Evolutionary conservation across 2,113 vertebrate genomes (phyloP), one percentile per base, ranked within the genome.

Genomic region (Limanda limanda): DNA sequence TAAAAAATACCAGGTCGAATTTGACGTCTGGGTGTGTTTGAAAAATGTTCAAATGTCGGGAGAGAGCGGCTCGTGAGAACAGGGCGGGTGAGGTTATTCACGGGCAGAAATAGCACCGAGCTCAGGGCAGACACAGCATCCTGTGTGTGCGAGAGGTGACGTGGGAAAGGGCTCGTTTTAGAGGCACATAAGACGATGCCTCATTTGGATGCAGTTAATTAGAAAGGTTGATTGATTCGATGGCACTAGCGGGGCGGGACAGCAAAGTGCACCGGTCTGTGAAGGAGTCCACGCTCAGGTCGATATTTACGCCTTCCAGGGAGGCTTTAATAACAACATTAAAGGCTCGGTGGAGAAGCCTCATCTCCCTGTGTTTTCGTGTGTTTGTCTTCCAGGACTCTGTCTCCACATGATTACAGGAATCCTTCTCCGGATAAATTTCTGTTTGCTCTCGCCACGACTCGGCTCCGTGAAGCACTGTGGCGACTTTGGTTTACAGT

Each of bases 151-250:
- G 67, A 18, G 86, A 72, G 75, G 81, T 69, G 74, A 74, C 65
- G 77, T 66, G 82, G 70, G 85, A 85, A 89, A 76, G 64, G 69
- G 74, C 10, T 76, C 57, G 74, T 89, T 86, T 80, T 55, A 47
- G 31, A 85, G 48, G 74, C 74, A 64, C 68, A 63, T 42, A 81
- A 42, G 69, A 81, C 23, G 60, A 68, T 52, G 84, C 82, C 81
- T 91, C 83, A 92, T 94, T 94, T 93, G 88, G 92, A 89, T 89
- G 90, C 86, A 83, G 92, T 91, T 93, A 94, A 93, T 94, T 91
- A 93, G 90, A 82, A 81, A 79, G 86, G 88, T 84, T 92, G 93
- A 94, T 93, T 90, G 91, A 93, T 95, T 93, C 91, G 90, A 94
- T 91, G 90, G 86, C 85, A 84, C 83, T 77, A 58, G 82, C 66